These are phyloP conservation scores for Anolis apletophallus DNA, from an alignment of 2,797 vertebrate genomes.

Conservation along the genomic window DNA sequence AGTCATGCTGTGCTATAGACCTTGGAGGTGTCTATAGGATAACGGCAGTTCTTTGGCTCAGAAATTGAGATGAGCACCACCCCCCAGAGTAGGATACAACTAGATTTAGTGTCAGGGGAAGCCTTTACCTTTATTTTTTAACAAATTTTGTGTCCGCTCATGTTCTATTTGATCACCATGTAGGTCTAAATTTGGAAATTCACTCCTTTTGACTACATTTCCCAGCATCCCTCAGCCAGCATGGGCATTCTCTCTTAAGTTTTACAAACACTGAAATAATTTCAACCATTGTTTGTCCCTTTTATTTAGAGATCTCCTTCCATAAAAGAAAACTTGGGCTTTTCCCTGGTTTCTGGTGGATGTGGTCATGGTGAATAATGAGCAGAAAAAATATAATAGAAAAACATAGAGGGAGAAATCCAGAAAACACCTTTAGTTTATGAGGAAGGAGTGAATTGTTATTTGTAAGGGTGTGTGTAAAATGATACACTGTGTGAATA, in stretches of 20 bases:
- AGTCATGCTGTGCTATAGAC: too few species aligned
- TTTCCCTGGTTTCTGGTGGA: background rate
- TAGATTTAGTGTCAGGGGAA: too few species aligned
- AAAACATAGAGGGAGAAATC: background rate
- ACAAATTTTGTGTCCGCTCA: background rate
- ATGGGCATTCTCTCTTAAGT: too few species aligned
- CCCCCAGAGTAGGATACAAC: too few species aligned
- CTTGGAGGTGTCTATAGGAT: too few species aligned
- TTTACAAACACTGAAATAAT: too few species aligned
- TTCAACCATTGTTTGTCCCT: background rate
- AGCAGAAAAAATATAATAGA: background rate
- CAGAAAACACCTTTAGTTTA: background rate
- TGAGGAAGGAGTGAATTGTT: background rate
- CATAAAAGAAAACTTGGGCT: background rate
- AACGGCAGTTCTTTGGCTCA: too few species aligned
- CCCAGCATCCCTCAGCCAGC: too few species aligned
- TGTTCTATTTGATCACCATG: background rate
- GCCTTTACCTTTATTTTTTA: too few species aligned
- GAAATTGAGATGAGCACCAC: too few species aligned
- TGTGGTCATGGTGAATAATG: background rate
- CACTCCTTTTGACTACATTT: too few species aligned
- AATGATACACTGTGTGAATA: background rate
- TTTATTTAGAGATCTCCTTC: background rate
- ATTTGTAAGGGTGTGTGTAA: background rate
- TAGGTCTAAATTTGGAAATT: too few species aligned